Percentiles rank a stretch among this genome's conserved stretches.
Evolutionary conservation across 2,888 invertebrate species (phyloP).

Genomic region (Ophioninae sp.): DNA sequence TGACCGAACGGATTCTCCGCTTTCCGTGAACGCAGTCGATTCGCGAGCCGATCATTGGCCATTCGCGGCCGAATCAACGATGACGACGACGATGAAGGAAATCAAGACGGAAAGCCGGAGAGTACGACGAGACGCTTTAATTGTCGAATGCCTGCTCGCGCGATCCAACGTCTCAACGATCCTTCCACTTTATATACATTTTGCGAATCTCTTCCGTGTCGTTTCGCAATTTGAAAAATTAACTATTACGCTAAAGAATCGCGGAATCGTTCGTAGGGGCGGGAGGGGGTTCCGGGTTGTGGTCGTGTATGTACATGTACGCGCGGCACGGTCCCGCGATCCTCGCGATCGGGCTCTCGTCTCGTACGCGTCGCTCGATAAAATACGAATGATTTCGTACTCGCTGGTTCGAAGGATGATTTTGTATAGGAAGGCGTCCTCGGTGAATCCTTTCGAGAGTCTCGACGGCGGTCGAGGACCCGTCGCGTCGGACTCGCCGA

Average conservation of each 20-base stretch:
- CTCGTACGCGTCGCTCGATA: constrained; percentile 24
- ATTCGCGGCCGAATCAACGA: background rate
- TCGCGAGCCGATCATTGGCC: background rate
- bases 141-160: background rate
- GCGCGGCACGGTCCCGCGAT: background rate
- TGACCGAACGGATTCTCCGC: background rate
- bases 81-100: too few species aligned
- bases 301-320: constrained; percentile 5
- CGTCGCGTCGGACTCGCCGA: background rate
- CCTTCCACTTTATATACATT: constrained; percentile 41
- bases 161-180: background rate
- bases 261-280: constrained; percentile 22
- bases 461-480: background rate
- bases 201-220: constrained; percentile 31
- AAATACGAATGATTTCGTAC: background rate
- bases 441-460: background rate
- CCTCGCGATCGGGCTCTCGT: constrained; percentile 17
- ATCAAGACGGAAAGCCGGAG: too few species aligned
- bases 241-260: constrained; percentile 25
- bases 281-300: background rate
- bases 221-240: constrained; percentile 41
- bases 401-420: background rate
- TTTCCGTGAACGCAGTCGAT: background rate
- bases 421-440: background rate
- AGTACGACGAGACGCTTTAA: constrained; percentile 16